A percentile compares a stretch with the other conserved stretches of the same genome.
Conservation (phyloP, 92 coral and sea anemone species). For the Isaurus tuberculatus region DNA sequence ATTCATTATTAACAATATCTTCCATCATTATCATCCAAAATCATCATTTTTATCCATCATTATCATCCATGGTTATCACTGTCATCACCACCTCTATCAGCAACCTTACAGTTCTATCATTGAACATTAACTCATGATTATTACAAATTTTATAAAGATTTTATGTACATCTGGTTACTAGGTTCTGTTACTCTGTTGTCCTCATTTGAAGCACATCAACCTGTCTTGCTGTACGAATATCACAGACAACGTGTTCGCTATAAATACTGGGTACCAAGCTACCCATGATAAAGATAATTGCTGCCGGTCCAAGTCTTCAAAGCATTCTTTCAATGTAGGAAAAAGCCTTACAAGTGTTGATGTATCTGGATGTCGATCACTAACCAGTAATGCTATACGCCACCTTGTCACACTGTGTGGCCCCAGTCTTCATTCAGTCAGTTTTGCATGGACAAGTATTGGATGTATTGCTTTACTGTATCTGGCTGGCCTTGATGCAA, state of each 20-base stretch:
- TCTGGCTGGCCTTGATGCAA: slow-evolving; percentile 72
- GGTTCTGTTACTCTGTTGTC: slow-evolving; percentile 84
- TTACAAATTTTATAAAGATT: too few relatives aligned
- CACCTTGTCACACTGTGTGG: slow-evolving; percentile 78
- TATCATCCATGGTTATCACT: too few relatives aligned
- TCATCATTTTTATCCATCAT: too few relatives aligned
- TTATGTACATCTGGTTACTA: not conserved
- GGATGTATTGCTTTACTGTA: slow-evolving; percentile 72
- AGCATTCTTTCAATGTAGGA: slow-evolving; percentile 56
- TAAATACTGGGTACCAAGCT: slow-evolving; percentile 20
- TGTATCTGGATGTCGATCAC: slow-evolving; percentile 82
- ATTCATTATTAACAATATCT: too few relatives aligned
- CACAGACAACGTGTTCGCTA: slow-evolving; percentile 76
- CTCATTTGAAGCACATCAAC: slow-evolving; percentile 76
- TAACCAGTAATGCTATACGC: slow-evolving; percentile 65
- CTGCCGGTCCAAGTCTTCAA: slow-evolving; percentile 38
- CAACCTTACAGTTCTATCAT: too few relatives aligned
- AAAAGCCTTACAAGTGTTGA: slow-evolving; percentile 74
- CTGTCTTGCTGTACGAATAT: slow-evolving; percentile 79
- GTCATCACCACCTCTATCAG: too few relatives aligned
- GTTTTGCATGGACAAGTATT: slow-evolving; percentile 78
- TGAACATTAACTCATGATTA: too few relatives aligned
- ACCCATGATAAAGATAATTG: not conserved
- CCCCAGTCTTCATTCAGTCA: slow-evolving; percentile 59
- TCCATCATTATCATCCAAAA: too few relatives aligned